Evolutionary conservation across 1,140 invertebrate genomes (phyloP).

Genomic region (Nylanderia fulva): DNA sequence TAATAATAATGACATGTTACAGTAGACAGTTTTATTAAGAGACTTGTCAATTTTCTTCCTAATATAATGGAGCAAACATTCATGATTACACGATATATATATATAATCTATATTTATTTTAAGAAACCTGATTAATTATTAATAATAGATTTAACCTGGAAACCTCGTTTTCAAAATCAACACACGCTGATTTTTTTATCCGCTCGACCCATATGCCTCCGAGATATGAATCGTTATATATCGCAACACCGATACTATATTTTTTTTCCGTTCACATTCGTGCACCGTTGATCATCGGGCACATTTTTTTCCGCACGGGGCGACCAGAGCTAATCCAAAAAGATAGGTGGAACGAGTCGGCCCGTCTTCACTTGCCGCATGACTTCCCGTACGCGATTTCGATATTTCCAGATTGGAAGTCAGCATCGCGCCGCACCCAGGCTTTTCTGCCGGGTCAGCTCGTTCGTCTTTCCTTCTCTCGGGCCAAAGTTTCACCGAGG

Average conservation of each 20-base stretch:
- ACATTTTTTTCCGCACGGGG: neutral
- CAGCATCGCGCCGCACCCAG: neutral
- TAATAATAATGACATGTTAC: too few relatives aligned
- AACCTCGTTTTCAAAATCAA: slow-evolving; percentile 5
- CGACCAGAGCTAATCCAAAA: slow-evolving; percentile 10
- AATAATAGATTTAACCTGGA: neutral
- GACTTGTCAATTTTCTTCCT: too few relatives aligned
- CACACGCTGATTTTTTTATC: neutral
- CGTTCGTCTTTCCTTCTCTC: slow-evolving; percentile 34
- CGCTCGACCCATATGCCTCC: neutral
- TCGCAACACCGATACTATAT: neutral
- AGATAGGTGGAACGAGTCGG: neutral
- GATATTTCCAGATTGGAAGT: slow-evolving; percentile 51
- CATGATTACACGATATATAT: too few relatives aligned
- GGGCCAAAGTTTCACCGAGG: neutral
- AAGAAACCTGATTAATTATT: too few relatives aligned
- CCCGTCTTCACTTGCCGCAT: slow-evolving; percentile 34
- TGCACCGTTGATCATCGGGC: slow-evolving; percentile 15
- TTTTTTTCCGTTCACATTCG: slow-evolving; percentile 16
- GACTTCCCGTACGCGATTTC: slow-evolving; percentile 49
- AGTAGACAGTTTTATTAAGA: neutral
- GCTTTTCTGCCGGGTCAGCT: slow-evolving; percentile 48
- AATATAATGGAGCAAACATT: too few relatives aligned
- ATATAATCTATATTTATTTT: too few relatives aligned
- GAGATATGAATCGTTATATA: neutral